Percentiles rank a stretch among this genome's conserved stretches.
Conservation (phyloP, 1,140 invertebrate species). For the Antheraea mylitta region DNA sequence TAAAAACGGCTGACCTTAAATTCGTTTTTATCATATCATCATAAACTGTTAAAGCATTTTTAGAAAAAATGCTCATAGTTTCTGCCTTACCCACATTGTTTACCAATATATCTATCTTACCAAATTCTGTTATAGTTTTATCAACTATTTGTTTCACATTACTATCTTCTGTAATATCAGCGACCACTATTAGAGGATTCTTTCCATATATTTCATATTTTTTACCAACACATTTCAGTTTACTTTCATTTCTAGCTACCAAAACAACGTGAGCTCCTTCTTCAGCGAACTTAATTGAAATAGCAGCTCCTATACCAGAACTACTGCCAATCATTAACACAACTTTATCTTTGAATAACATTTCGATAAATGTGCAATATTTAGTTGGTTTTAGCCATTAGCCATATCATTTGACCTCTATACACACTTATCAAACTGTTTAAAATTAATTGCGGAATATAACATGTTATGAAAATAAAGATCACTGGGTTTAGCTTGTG, state of each 20-base stretch:
- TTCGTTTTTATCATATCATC: slow-evolving; percentile 15
- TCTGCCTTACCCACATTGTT: slow-evolving; percentile 87
- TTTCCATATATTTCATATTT: slow-evolving; percentile 75
- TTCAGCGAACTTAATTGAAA: slow-evolving; percentile 81
- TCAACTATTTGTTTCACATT: slow-evolving; percentile 80
- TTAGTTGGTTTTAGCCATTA: too few species aligned
- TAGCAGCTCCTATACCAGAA: slow-evolving; percentile 6
- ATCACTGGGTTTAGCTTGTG: too few species aligned
- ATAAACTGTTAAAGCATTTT: neutral
- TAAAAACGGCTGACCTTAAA: slow-evolving; percentile 10
- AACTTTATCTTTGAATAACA: slow-evolving; percentile 73
- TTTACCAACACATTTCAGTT: slow-evolving; percentile 72
- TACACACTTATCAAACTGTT: too few species aligned
- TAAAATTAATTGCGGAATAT: too few species aligned
- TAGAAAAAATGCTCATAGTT: slow-evolving; percentile 77
- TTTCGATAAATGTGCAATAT: neutral
- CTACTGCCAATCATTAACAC: slow-evolving; percentile 82
- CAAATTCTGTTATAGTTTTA: slow-evolving; percentile 77
- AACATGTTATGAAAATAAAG: too few species aligned
- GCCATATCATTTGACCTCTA: too few species aligned
- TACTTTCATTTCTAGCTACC: slow-evolving; percentile 84
- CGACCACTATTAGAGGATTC: slow-evolving; percentile 75
- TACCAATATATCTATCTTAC: slow-evolving; percentile 81
- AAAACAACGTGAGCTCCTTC: slow-evolving; percentile 84
- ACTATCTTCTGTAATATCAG: slow-evolving; percentile 81